Percentiles rank a stretch among this genome's conserved stretches.
Conservation (phyloP, 1,140 invertebrate species). For the Euura saliciscinereae region DNA sequence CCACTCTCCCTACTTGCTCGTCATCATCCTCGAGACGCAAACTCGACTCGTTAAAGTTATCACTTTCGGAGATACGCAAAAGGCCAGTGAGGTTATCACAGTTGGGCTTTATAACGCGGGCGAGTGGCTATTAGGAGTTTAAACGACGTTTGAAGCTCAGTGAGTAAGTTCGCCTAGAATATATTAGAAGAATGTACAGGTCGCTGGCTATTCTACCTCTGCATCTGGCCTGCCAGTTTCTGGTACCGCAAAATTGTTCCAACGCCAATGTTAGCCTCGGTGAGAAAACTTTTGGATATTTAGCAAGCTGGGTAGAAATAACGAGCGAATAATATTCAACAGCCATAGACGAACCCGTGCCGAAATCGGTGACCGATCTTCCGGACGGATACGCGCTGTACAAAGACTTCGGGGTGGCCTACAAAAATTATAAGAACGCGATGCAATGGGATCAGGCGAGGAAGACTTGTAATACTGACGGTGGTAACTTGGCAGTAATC, state of each 20-base stretch:
- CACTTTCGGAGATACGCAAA: not conserved
- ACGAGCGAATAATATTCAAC: no score
- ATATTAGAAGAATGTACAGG: not conserved
- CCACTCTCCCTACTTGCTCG: not conserved
- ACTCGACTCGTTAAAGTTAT: not conserved
- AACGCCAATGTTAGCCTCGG: not conserved
- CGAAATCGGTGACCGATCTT: not conserved
- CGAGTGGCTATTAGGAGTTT: not conserved
- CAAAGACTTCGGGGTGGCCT: not conserved
- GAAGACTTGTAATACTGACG: not conserved
- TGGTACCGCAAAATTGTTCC: not conserved
- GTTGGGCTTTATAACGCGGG: not conserved
- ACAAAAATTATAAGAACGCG: not conserved
- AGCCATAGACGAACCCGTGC: no score
- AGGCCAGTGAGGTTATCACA: not conserved
- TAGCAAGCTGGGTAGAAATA: no score
- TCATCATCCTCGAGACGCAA: not conserved
- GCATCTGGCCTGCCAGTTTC: not conserved
- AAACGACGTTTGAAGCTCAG: not conserved
- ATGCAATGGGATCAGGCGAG: not conserved
- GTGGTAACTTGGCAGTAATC: not conserved
- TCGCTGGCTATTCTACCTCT: not conserved
- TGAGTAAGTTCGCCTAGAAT: not conserved
- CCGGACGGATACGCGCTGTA: not conserved
- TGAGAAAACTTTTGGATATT: not conserved